Conservation (phyloP, 1,140 invertebrate genomes). For the Eufriesea mexicana region DNA sequence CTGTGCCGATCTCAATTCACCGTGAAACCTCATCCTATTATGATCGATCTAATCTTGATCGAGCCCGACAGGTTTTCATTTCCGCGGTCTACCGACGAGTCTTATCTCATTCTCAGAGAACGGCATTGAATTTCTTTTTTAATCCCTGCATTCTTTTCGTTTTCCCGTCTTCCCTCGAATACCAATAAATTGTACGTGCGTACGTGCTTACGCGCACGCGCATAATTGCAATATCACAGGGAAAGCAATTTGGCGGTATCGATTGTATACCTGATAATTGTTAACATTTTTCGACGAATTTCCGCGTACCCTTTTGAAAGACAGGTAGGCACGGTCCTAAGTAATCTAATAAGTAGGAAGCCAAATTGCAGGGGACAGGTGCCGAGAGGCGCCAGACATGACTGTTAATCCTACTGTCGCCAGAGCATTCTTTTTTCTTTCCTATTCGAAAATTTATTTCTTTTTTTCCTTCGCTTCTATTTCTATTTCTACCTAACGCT, state of each 20-base stretch:
- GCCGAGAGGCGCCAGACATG: background rate
- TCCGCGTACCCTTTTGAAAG: background rate
- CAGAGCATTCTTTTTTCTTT: background rate
- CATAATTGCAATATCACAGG: background rate
- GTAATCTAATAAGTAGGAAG: conserved; percentile 29
- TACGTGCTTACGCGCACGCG: accelerated
- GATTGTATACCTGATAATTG: too few relatives aligned
- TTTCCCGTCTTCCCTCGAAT: background rate
- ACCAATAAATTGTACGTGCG: background rate
- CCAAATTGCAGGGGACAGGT: background rate
- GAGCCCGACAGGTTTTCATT: conserved; percentile 74
- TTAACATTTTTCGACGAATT: background rate
- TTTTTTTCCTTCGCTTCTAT: background rate
- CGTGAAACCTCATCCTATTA: conserved; percentile 81
- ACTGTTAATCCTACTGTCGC: background rate
- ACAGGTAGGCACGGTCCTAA: conserved; percentile 33
- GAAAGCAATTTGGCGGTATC: too few relatives aligned
- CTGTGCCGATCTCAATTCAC: conserved; percentile 78
- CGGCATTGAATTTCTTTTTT: background rate
- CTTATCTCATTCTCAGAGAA: background rate
- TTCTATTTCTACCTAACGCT: too few relatives aligned
- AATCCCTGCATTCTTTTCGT: background rate
- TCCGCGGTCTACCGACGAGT: conserved; percentile 58
- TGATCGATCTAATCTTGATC: conserved; percentile 77
- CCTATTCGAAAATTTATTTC: too few relatives aligned